Evolutionary conservation across 2,113 vertebrate genomes (phyloP).

Genomic region (Petroica traversi): DNA sequence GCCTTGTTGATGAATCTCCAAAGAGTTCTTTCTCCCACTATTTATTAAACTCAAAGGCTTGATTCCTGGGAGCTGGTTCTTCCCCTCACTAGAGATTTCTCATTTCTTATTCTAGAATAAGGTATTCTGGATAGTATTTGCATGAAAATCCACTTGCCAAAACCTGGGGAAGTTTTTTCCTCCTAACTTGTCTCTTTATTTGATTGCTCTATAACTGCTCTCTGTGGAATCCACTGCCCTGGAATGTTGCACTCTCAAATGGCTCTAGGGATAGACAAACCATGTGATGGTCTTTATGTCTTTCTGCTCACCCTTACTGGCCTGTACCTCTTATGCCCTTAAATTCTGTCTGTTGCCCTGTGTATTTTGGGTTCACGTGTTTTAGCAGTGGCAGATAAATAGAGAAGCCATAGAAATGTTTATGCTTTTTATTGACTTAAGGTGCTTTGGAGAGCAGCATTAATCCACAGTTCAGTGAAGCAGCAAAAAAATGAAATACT

Average conservation of each 20-base stretch:
- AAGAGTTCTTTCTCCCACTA: background rate
- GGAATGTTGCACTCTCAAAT: background rate
- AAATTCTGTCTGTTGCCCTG: background rate
- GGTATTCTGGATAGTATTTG: background rate
- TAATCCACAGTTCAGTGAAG: conserved; percentile 59
- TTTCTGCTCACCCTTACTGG: background rate
- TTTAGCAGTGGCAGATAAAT: background rate
- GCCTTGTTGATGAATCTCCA: background rate
- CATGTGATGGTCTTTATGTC: background rate
- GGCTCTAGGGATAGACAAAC: background rate
- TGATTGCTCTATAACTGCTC: background rate
- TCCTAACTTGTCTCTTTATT: background rate
- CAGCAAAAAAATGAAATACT: conserved; percentile 42
- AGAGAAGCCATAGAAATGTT: conserved; percentile 1
- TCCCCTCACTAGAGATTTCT: background rate
- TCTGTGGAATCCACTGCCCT: background rate
- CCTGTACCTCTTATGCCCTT: background rate
- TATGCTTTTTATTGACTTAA: conserved; percentile 22
- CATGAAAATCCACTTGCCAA: background rate
- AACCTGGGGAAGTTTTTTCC: background rate
- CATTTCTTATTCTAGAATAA: background rate
- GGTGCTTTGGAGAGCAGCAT: conserved; percentile 18
- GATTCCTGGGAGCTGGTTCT: background rate
- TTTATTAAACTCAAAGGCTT: background rate
- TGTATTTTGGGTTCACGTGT: background rate